Evolutionary conservation across 2,113 vertebrate species (phyloP), one percentile per base, ranked within the genome.

Genomic region (Tinamus guttatus): DNA sequence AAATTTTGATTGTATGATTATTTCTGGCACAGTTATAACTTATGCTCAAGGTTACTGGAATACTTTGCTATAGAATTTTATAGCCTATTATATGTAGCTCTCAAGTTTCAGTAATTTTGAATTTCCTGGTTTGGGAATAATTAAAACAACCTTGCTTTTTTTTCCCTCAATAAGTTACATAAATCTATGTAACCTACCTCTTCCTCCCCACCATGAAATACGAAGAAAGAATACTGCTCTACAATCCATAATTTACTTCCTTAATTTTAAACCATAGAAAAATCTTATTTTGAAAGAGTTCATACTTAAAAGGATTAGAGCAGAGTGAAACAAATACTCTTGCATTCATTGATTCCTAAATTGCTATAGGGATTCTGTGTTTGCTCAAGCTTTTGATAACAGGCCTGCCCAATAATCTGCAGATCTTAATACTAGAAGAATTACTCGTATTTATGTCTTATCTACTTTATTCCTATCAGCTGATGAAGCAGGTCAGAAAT

Each of bases 351-450:
- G 81, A 85, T 74, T 97, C 92, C 96, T 95, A 71, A 97, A 97
- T 79, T 88, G 87, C 94, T 97, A 84, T 94, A 90, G 83, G 89
- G 64, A 51, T 93, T 94, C 93, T 94, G 11, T 84, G 85, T 95
- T 97, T 97, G 93, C 67, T 96, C 65, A 96, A 84, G 14, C 62
- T 97, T 85, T 97, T 94, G 90, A 97, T 97, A 95, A 96, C 13
- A 81, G 65, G 28, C 43, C 94, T 95, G 77, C 65, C 85, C 62
- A 86, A 96, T 97, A 60, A 81, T 84, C 56, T 78, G 81, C 90
- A 71, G 62, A 94, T 59, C 95, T 93, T 94, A 58, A 85, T 93
- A 76, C 71, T 67, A 91, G 93, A 47, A 94, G 77, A 95, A 92
- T 43, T 91, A 49, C 34, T 95, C 95, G 96, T 87, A 95, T 94